These are phyloP conservation scores for Brachylomia viminalis DNA, from an alignment of 2,888 invertebrate species.

Conservation along the genomic window DNA sequence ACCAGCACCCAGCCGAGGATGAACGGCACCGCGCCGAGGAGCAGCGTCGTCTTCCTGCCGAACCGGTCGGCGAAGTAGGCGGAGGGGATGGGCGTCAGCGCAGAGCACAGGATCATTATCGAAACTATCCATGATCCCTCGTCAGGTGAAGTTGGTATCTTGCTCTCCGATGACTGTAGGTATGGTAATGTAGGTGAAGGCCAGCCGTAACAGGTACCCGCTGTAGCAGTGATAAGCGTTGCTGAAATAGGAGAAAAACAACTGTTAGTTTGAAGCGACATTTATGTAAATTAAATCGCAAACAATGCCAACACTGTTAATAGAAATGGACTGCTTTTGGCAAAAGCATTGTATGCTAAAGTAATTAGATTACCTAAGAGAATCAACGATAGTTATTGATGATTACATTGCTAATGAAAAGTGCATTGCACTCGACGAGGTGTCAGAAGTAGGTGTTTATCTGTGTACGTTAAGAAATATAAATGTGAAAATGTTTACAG, in stretches of 20 bases:
- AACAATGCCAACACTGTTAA: conserved; percentile 60
- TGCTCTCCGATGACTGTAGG: conserved; percentile 84
- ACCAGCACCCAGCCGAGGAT: conserved; percentile 92
- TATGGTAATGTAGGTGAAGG: conserved; percentile 91
- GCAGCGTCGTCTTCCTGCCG: conserved; percentile 92
- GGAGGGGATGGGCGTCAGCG: conserved; percentile 91
- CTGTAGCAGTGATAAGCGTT: conserved; percentile 89
- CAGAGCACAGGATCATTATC: conserved; percentile 92
- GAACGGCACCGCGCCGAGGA: conserved; percentile 91
- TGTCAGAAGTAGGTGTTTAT: conserved; percentile 59
- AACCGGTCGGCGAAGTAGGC: conserved; percentile 92
- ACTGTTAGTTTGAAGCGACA: conserved; percentile 32
- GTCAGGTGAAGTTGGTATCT: conserved; percentile 86
- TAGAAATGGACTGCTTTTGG: conserved; percentile 56
- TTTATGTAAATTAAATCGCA: conserved; percentile 31
- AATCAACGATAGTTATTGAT: conserved; percentile 57
- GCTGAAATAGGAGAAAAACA: conserved; percentile 81
- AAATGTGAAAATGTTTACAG: conserved; percentile 64
- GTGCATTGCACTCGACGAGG: conserved; percentile 64
- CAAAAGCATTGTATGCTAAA: conserved; percentile 58
- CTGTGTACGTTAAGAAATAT: conserved; percentile 57
- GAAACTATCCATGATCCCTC: conserved; percentile 92
- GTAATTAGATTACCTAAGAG: conserved; percentile 42
- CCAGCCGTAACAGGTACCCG: conserved; percentile 91
- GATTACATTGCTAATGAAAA: conserved; percentile 56